Evolutionary conservation across 1,140 invertebrate genomes (phyloP), one percentile per base, ranked within the genome.

Genomic region (Ceratosolen solmsi): DNA sequence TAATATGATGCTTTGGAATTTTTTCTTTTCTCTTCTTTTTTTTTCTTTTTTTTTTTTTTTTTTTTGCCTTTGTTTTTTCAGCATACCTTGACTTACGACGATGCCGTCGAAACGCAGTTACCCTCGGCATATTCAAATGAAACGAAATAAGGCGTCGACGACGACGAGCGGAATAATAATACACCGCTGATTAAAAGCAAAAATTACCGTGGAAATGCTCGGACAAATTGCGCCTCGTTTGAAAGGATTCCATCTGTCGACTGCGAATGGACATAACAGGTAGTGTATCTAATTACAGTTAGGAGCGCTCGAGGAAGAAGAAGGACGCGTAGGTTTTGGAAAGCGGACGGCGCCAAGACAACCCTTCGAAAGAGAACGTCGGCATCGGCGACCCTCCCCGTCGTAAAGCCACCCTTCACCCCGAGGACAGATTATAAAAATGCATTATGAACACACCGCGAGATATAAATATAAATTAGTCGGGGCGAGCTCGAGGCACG

Each of bases 401-500:
- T 83, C 81, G 82, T 80, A 78, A 78, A 79, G 70, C 78, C 82
- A 73, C 73, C 83, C 76, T 70, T 74, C 78, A 58, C 83, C 77
- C 77, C 75, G 41, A 83, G 80, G 83, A 84, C 85, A 83, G 80
- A 86, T 84, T 86, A 82, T 84, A 85, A 86, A 86, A 86, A 83
- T 86, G 73, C 79, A 85, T 85, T 85, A 84, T 82, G 75, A 82
- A 82, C 60, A 81, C 73, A 85, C 51, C 65, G 78, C 77, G 74
- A 84, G 83, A 81, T 85, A 85, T 85, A 85, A 85, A 85, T 84
- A 85, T 85, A 84, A 85, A 85, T 85, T 85, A 85, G 84, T 79
- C 84, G 82, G 71, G 79, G 63, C 56, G 82, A 58, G 76, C 78
- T 73, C 25, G 65, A 77, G 84, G 82, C 79, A 83, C 82, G 84